Base-by-base conservation (phyloP, 2,113 vertebrate species). In the Rhinolophus ferrumequinum region DNA sequence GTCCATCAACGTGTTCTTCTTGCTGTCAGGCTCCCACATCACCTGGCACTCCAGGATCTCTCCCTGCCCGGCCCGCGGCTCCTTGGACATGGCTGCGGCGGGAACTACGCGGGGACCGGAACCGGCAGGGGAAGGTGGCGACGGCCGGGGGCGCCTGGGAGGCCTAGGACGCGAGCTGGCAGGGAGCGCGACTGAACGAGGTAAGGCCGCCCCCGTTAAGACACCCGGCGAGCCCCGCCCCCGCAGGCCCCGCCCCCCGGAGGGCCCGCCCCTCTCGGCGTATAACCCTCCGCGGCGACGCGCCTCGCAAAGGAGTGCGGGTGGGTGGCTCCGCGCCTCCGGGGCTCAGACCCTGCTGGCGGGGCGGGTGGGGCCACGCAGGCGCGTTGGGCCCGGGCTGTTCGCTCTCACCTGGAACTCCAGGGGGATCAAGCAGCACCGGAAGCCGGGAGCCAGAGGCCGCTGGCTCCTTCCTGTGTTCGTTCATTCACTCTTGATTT, bases 11-110 rank as follows among this genome's bases (percentile, higher is more conserved):
- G 99, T 99, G 97, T 99, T 98, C 96, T 97, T 99, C 98, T 99
- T 99, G 41, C 99, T 99, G 98, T 99, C 99, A 0, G 99, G 99
- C 98, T 99, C 99, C 99, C 99, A 99, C 98, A 99, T 95, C 98
- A 99, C 99, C 98, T 98, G 99, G 90, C 98, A 98, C 98, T 99
- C 99, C 99, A 99, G 98, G 60, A 99, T 99, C 95, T 99, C 99
- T 93, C 99, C 99, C 96, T 94, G 97, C 84, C 97, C 98, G 73
- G 82, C 16, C 10, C 90, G 94, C 94, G 98, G 97, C 85, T 97
- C 98, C 94, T 98, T 98, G 44, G 99, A 99, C 99, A 99, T 99
- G 92, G 95, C 97, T 88, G 87, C 66, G 54, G 56, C 52, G 0
- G 33, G 9, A 24, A 2, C 30, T 15, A 14, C 18, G 7, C 14